A percentile compares a stretch with the other conserved stretches of the same genome.
Evolutionary conservation across 2,888 invertebrate species (phyloP).

Genomic region (Zygogramma bicolorata): DNA sequence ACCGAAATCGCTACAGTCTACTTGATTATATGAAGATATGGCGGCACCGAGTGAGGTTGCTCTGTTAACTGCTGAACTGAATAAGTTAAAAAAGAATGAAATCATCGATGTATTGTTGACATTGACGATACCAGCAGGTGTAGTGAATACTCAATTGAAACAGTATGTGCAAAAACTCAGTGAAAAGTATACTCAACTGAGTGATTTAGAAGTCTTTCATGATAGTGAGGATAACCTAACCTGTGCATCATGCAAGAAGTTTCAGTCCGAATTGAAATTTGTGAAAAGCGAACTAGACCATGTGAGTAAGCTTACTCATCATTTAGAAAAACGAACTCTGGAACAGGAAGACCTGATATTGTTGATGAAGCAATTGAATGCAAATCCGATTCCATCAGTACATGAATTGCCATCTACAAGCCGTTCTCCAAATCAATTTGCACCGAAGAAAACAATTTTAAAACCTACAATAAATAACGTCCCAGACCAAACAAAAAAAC

Average conservation of each 20-base stretch:
- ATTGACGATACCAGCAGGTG: neutral
- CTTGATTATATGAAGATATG: too few relatives aligned
- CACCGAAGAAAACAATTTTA: too few relatives aligned
- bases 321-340: too few relatives aligned
- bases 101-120: constrained; percentile 10
- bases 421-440: neutral
- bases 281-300: constrained; percentile 11
- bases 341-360: too few relatives aligned
- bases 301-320: constrained; percentile 1
- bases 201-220: too few relatives aligned
- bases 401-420: constrained; percentile 11
- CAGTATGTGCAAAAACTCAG: constrained; percentile 9
- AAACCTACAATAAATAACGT: too few relatives aligned
- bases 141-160: neutral
- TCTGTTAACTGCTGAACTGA: neutral
- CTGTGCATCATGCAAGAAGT: constrained; percentile 1
- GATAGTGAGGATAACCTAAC: too few relatives aligned
- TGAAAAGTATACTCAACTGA: neutral
- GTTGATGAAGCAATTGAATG: constrained; percentile 10
- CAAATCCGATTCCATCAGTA: neutral
- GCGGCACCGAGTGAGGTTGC: neutral
- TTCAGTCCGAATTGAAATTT: constrained; percentile 8
- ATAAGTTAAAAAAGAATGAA: constrained; percentile 16
- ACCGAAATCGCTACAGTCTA: too few relatives aligned
- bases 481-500: too few relatives aligned